Evolutionary conservation across 1,140 invertebrate genomes (phyloP), one percentile per base, ranked within the genome.

Genomic region (Helicorthomorpha holstii): DNA sequence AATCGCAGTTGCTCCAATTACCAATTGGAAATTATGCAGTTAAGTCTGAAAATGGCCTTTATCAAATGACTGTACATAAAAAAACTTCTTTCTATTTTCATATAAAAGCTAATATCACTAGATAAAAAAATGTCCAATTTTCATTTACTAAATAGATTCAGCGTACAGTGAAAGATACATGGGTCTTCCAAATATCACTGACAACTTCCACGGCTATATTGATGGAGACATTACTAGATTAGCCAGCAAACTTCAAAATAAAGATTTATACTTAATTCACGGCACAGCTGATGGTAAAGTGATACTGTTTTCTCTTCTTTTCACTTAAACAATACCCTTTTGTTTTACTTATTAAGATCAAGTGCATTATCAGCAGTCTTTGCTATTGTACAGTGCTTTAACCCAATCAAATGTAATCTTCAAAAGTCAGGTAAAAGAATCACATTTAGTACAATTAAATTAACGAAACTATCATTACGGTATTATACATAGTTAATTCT

Each of bases 131-230:
- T n/a, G n/a, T n/a, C n/a, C n/a, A n/a, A n/a, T n/a, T n/a, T n/a
- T n/a, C n/a, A n/a, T n/a, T n/a, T n/a, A n/a, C n/a, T n/a, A n/a
- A n/a, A 34, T 7, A 95, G 91, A 95, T 71, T 89, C 89, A 22
- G 87, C 85, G 3, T 95, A 94, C 64, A 82, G 90, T 27, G 91
- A 96, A 64, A 74, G 87, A 16, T 93, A 90, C 66, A 88, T 96
- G 82, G 88, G 88, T 4, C 76, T 81, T 21, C 88, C 90, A 16
- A 88, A 85, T 61, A 78, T 83, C 4, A 85, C 82, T 10, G 83
- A 86, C 48, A 94, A 94, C 69, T 87, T 85, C 64, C 80, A 85
- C 58, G 88, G 86, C 2, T 95, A 95, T 63, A 82, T 85, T 27
- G 83, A 88, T 58, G 80, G 85, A 14, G 88, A 93, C 64, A 79